Evolutionary conservation across 2,888 invertebrate genomes (phyloP), one percentile per base, ranked within the genome.

Genomic region (Acrobasis consociella): DNA sequence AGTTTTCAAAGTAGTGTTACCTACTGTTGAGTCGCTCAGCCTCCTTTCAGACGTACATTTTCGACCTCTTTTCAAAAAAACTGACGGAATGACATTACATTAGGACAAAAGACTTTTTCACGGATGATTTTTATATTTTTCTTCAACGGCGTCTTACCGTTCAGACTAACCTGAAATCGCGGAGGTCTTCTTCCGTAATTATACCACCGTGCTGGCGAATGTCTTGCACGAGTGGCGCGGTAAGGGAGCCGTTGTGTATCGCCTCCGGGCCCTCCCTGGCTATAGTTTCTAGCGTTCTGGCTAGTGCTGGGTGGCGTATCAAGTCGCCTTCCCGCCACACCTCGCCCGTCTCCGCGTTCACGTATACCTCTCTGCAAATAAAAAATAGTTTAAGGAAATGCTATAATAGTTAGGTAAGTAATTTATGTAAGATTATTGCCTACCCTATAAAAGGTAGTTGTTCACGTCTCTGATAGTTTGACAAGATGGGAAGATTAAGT

Each of bases 181-280:
- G 86, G 77, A 99, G 93, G 85, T 99, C 98, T 61, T 96, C 94
- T 72, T 93, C 93, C 0, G 96, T 96, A 58, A 98, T 94, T 64
- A 97, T 96, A 39, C 97, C 97, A 58, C 96, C 96, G 65, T 94
- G 88, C 0, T 83, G 86, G 72, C 91, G 81, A 31, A 98, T 94
- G 80, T 98, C 98, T 62, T 91, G 76, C 53, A 95, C 94, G 73
- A 98, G 94, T 64, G 86, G 83, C 65, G 93, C 86, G 0, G 95
- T 94, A 37, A 97, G 93, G 1, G 88, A 83, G 0, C 97, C 97
- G 75, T 95, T 94, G 89, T 98, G 97, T 62, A 98, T 94, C 70
- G 95, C 94, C 69, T 94, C 90, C 46, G 94, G 94, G 49, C 96
- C 96, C 77, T 96, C 94, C 62, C 92, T 82, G 1, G 95, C 94